Evolutionary conservation across 2,113 vertebrate genomes (phyloP), one percentile per base, ranked within the genome.

Genomic region (Tonatia bakeri): DNA sequence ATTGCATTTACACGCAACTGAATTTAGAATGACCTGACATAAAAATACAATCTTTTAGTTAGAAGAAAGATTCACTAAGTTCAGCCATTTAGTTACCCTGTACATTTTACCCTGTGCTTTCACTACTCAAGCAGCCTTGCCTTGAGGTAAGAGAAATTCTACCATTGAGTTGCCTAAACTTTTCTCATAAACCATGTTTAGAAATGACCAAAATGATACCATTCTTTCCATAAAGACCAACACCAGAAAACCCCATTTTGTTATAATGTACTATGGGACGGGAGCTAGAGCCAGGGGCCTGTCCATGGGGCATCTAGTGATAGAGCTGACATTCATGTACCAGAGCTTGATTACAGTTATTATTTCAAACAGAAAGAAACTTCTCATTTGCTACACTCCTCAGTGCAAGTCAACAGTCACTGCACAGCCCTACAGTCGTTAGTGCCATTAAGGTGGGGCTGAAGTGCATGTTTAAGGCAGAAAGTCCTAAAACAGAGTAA

Each of bases 351-450:
- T 11, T 43, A 83, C 45, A 75, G 5, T 92, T 90, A 65, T 43
- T 45, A 73, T 80, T 92, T 91, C 93, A 52, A 92, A 82, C 96
- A 69, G 15, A 93, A 90, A 96, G 85, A 83, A 97, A 97, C 69
- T 40, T 91, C 28, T 96, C 92, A 73, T 38, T 95, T 95, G 87
- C 69, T 93, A 64, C 11, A 43, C 20, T 79, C 52, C 14, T 87
- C 6, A 50, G 87, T 36, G 22, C 1, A 97, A 94, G 86, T 94
- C 77, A 97, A 96, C 70, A 94, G 82, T 92, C 82, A 93, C 84
- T 11, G 77, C 15, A 79, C 47, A 92, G 87, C 52, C 81, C 67
- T 90, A 0, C 5, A 69, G 82, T 9, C 20, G 77, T 84, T 52
- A 86, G 15, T 79, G 93, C 6, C 43, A 92, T 43, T 73, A 38